Evolutionary conservation across 2,888 invertebrate genomes (phyloP).

Genomic region (Stenchaetothrips biformis): DNA sequence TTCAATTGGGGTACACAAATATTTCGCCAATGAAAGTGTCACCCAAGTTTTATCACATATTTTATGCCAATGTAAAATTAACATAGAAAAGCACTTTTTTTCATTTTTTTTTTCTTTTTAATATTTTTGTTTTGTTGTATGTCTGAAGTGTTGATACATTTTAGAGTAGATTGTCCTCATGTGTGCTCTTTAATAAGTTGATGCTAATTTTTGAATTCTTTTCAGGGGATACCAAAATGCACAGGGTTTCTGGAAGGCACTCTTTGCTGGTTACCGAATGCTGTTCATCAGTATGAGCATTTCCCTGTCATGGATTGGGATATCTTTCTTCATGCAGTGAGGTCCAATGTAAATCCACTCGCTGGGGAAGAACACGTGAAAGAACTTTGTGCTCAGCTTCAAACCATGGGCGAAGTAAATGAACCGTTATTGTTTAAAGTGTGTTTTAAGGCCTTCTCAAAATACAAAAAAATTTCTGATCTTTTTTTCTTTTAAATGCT

Average conservation of each 20-base stretch:
- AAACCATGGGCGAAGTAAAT: slow-evolving; percentile 59
- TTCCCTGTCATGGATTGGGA: slow-evolving; percentile 60
- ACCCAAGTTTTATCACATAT: no score
- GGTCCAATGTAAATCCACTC: slow-evolving; percentile 58
- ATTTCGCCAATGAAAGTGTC: no score
- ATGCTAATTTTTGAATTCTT: slow-evolving; percentile 27
- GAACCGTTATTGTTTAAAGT: neutral
- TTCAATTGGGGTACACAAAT: no score
- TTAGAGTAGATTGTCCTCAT: no score
- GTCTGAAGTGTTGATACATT: no score
- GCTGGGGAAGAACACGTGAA: slow-evolving; percentile 60
- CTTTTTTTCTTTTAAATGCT: slow-evolving; percentile 18
- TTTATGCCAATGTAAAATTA: no score
- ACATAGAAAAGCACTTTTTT: no score
- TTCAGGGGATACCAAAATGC: slow-evolving; percentile 50
- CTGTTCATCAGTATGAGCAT: slow-evolving; percentile 52
- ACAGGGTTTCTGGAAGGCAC: slow-evolving; percentile 58
- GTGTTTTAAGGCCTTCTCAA: neutral
- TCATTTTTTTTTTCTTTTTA: no score
- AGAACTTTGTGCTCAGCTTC: slow-evolving; percentile 58
- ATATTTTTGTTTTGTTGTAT: no score
- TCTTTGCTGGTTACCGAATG: slow-evolving; percentile 49
- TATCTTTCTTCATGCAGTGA: slow-evolving; percentile 54
- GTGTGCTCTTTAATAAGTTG: neutral
- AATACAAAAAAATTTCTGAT: neutral